Conservation (phyloP, 1,140 invertebrate species). For the Leptinotarsa defecta region DNA sequence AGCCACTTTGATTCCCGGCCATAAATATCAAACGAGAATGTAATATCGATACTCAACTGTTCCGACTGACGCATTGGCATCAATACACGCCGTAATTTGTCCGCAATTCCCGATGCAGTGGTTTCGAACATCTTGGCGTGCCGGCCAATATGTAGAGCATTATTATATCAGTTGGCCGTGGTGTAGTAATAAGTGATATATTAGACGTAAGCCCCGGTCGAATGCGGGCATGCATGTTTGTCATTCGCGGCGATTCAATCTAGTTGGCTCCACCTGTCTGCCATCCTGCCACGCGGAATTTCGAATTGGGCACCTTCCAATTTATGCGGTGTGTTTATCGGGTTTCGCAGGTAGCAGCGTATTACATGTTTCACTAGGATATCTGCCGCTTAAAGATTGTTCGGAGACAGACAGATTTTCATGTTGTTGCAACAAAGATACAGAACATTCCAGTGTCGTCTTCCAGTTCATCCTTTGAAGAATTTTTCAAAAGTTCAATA, state of each 20-base stretch:
- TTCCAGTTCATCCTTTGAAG: no score
- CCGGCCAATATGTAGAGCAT: constrained; percentile 5
- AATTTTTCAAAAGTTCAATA: no score
- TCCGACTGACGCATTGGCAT: constrained; percentile 1
- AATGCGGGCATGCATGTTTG: constrained; percentile 4
- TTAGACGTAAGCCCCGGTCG: constrained; percentile 4
- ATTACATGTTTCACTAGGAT: neutral
- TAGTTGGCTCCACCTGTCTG: constrained; percentile 4
- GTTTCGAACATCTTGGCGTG: constrained; percentile 4
- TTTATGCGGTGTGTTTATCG: neutral
- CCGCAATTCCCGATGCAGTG: constrained; percentile 3
- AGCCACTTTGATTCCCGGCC: no score
- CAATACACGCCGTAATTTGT: neutral
- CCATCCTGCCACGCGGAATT: neutral
- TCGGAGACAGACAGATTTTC: no score
- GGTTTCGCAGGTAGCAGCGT: neutral
- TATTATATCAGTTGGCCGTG: neutral
- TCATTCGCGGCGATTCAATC: neutral
- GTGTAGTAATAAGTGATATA: constrained; percentile 1
- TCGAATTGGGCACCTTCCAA: constrained; percentile 2
- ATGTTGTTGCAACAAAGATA: no score
- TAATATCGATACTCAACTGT: neutral
- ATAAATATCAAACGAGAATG: neutral
- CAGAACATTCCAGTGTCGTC: no score
- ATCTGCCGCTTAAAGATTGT: no score